phyloP scores from a whole-genome alignment of 2,113 vertebrate species.

The Amphilophus citrinellus region DNA sequence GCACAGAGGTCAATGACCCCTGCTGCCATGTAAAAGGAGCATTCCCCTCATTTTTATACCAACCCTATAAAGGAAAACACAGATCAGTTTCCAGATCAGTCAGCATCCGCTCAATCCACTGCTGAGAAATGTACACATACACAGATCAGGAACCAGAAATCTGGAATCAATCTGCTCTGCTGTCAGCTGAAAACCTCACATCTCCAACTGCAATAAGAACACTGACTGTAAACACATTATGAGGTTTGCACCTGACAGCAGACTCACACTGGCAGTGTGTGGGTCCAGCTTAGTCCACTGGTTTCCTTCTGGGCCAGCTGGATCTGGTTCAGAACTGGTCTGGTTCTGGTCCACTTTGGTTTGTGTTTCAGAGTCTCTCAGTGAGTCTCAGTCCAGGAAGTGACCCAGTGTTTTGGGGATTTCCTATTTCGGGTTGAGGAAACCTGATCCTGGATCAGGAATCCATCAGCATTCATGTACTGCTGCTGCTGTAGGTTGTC shows the following conservation, averaged over 20 bases:
- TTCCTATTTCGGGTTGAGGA: constrained; percentile 22
- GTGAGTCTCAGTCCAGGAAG: constrained; percentile 86
- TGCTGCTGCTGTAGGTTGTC: constrained; percentile 75
- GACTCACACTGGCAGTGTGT: constrained; percentile 11
- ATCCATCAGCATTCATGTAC: constrained; percentile 74
- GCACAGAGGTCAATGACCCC: neutral
- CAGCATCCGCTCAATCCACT: no score
- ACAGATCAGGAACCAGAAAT: neutral
- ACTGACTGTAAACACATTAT: neutral
- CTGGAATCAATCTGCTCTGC: neutral
- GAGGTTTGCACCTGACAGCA: neutral
- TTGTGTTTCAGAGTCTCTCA: constrained; percentile 12
- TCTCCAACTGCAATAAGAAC: neutral
- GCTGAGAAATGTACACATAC: neutral
- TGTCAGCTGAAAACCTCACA: neutral
- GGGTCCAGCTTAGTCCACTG: neutral
- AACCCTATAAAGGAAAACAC: constrained; percentile 2
- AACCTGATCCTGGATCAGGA: constrained; percentile 62
- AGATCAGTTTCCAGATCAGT: neutral
- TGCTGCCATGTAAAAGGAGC: neutral
- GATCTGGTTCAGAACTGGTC: neutral
- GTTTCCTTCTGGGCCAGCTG: neutral
- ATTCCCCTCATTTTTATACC: neutral
- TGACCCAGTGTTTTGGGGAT: constrained; percentile 81
- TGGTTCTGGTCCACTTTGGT: neutral